phyloP scores from a whole-genome alignment of 2,888 invertebrate genomes.

The Caenorhabditis afra region DNA sequence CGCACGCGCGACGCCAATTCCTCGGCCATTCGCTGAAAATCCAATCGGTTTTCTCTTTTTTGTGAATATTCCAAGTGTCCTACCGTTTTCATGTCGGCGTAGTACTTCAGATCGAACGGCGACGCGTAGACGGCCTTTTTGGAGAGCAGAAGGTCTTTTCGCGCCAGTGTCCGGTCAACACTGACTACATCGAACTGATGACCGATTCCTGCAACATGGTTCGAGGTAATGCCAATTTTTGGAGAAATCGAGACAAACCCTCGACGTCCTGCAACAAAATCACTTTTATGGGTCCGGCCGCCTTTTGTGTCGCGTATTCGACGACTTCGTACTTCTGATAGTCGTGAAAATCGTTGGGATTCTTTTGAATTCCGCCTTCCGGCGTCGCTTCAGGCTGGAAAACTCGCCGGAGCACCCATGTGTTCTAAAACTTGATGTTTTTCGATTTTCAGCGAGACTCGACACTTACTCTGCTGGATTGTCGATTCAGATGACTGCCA shows the following conservation, averaged over 20 bases:
- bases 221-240: neutral
- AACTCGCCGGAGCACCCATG: slow-evolving; percentile 72
- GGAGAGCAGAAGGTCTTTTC: slow-evolving; percentile 71
- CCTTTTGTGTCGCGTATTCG: slow-evolving; percentile 68
- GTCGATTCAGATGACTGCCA: slow-evolving; percentile 29
- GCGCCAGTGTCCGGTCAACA: slow-evolving; percentile 69
- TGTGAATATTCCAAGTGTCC: neutral
- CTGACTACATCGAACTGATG: slow-evolving; percentile 78
- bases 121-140: slow-evolving; percentile 78
- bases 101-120: slow-evolving; percentile 78
- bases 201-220: slow-evolving; percentile 72
- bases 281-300: slow-evolving; percentile 73
- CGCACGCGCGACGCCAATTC: slow-evolving; percentile 74
- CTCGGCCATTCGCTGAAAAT: slow-evolving; percentile 75
- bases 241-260: slow-evolving; percentile 56
- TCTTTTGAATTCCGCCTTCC: slow-evolving; percentile 70
- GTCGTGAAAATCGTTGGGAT: slow-evolving; percentile 73
- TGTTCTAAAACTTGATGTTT: slow-evolving; percentile 59
- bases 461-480: slow-evolving; percentile 31
- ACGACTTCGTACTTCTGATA: slow-evolving; percentile 71
- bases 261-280: slow-evolving; percentile 78
- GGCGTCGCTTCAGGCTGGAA: slow-evolving; percentile 71
- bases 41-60: neutral
- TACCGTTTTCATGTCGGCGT: slow-evolving; percentile 72
- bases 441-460: neutral